Conservation (phyloP, 2,888 invertebrate genomes). For the Rotaria socialis region DNA sequence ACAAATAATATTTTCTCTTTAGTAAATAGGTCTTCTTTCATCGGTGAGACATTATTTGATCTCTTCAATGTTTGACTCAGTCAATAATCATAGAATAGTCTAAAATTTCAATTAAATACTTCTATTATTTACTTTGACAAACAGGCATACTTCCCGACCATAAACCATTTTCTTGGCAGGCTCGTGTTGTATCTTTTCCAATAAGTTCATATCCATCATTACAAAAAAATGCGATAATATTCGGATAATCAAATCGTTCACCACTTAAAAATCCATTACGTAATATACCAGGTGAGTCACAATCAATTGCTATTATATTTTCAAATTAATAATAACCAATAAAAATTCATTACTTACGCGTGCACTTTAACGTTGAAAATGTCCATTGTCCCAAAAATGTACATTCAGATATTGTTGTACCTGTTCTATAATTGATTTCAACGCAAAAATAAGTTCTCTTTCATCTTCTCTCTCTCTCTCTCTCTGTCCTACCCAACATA, state of each 20-base stretch:
- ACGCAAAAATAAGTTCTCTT: not conserved
- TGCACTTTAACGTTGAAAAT: slow-evolving; percentile 8
- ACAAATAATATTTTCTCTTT: no score
- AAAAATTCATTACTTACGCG: not conserved
- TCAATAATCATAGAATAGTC: no score
- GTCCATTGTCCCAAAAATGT: slow-evolving; percentile 12
- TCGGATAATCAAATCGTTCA: slow-evolving; percentile 29
- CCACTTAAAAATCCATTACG: slow-evolving; percentile 13
- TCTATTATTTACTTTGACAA: slow-evolving; percentile 15
- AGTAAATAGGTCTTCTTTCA: no score
- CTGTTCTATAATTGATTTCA: not conserved
- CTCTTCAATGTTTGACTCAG: no score
- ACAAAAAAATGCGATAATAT: slow-evolving; percentile 30
- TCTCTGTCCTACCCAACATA: slow-evolving; percentile 2
- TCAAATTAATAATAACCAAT: not conserved
- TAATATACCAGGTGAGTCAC: slow-evolving; percentile 2
- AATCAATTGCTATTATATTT: slow-evolving; percentile 14
- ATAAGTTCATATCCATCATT: not conserved
- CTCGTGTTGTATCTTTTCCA: slow-evolving; percentile 13
- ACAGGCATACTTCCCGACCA: not conserved
- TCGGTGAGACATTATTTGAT: no score
- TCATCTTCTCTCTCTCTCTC: not conserved
- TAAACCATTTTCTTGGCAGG: slow-evolving; percentile 31
- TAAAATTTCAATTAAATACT: no score
- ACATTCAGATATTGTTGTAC: not conserved